Percentiles rank a stretch among this genome's conserved stretches.
phyloP scores from a whole-genome alignment of 2,113 vertebrate species.

The Cathartes aura region DNA sequence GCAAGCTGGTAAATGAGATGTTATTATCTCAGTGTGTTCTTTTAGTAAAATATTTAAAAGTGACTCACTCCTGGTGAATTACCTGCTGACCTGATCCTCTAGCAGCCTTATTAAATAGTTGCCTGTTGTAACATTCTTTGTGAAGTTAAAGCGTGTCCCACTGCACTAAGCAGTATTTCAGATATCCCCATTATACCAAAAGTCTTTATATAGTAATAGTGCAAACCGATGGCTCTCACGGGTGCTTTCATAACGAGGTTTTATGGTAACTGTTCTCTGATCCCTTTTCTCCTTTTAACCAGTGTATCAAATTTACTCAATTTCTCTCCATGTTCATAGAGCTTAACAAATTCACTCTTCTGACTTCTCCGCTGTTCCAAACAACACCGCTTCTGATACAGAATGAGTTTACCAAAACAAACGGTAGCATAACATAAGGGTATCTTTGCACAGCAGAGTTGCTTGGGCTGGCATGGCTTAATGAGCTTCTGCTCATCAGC shows the following conservation, averaged over 20 bases:
- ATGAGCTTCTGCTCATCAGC: not conserved
- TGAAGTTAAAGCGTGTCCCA: slow-evolving; percentile 29
- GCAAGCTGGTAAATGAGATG: slow-evolving; percentile 47
- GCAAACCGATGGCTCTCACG: slow-evolving; percentile 26
- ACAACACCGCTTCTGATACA: not conserved
- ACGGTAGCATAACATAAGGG: not conserved
- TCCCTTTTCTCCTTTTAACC: not conserved
- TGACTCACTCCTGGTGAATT: slow-evolving; percentile 58
- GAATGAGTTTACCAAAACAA: not conserved
- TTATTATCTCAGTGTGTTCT: slow-evolving; percentile 52
- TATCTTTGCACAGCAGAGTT: not conserved
- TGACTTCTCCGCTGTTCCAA: not conserved
- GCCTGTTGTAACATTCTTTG: slow-evolving; percentile 50
- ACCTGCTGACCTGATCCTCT: slow-evolving; percentile 49
- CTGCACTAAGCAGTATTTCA: slow-evolving; percentile 45
- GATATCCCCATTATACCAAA: slow-evolving; percentile 47
- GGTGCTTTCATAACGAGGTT: slow-evolving; percentile 54
- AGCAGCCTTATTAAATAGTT: slow-evolving; percentile 60
- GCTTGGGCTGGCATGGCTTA: not conserved
- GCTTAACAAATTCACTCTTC: not conserved
- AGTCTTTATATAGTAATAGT: slow-evolving; percentile 46
- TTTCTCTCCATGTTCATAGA: not conserved
- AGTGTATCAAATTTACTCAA: not conserved
- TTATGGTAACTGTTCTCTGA: slow-evolving; percentile 45
- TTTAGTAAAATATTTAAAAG: slow-evolving; percentile 65